Evolutionary conservation across 2,113 vertebrate species (phyloP), one percentile per base, ranked within the genome.

Genomic region (Sinocyclocheilus maitianheensis): DNA sequence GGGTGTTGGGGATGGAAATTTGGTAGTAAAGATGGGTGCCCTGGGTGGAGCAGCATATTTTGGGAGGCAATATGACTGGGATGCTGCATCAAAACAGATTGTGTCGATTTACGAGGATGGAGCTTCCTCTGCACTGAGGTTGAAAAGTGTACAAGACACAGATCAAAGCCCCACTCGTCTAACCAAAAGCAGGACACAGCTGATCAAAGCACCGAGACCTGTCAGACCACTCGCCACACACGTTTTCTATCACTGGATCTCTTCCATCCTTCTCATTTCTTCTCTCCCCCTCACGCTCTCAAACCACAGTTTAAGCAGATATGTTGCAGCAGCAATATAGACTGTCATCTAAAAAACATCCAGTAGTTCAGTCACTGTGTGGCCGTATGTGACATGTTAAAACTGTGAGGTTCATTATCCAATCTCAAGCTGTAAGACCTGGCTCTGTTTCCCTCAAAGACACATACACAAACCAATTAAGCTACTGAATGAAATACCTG

Each of bases 81-180:
- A 94, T 93, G 91, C 89, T 90, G 89, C 88, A 90, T 88, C 89
- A 76, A 91, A 93, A 94, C 93, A 95, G 94, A 93, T 94, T 94
- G 93, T 93, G 93, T 92, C 94, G 88, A 93, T 94, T 93, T 94
- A 93, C 90, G 88, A 90, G 87, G 90, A 89, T 90, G 90, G 88
- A 91, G 91, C 76, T 88, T 92, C 86, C 89, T 87, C 43, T 46
- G 43, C 43, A 11, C 77, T 90, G 89, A 51, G 48, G 2, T 51
- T 20, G 84, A 60, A 8, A 51, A 51, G 48, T 51, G 48, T 51
- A 12, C 48, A 51, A 37, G 65, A 71, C 60, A 67, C 62, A 67
- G 58, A 80, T 63, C 8, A 81, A 79, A 60, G 53, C 67, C 43
- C 43, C 10, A 11, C 43, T 46, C 43, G 1, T 9, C 10, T 4